Evolutionary conservation across 2,797 vertebrate species (phyloP), one percentile per base, ranked within the genome.

Genomic region (Glyptemys insculpta): DNA sequence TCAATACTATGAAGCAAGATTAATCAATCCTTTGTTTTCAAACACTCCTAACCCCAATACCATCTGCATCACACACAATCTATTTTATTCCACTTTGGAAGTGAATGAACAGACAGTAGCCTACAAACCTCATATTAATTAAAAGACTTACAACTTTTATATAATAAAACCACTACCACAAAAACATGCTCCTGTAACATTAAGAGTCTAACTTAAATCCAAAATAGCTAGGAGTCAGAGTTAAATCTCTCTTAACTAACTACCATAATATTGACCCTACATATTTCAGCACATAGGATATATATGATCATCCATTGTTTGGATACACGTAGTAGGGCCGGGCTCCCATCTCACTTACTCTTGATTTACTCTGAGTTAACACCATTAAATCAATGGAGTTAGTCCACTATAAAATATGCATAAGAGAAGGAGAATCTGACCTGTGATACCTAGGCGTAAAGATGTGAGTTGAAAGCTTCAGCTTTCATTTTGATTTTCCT

Each of bases 21-120:
- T n/a, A 91, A 96, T 81, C 86, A 91, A 79, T 83, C 47, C 80
- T 54, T 65, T 80, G 88, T 93, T 87, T 96, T 92, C 82, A 90
- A 57, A 93, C 93, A 95, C 50, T 72, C 90, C 78, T 91, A 91
- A 86, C 54, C 65, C 7, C 53, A 68, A 27, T 5, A 34, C 23
- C 79, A 19, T 50, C 83, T 0, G 0, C 19, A 87, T 82, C 44
- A 85, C 15, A 72, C 2, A 3, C 37, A 82, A 84, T 54, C 85
- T 87, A 80, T 76, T 72, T 47, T 81, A 54, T 44, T 37, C 18
- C 59, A 83, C 72, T 83, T 89, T 18, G 72, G 54, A 93, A 53
- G 84, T 68, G 82, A 92, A 95, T 4, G 21, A 93, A 62, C 34
- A 90, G n/a, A 83, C 0, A 18, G 11, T 19, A 52, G 23, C 53